These are phyloP conservation scores for Bombus vancouverensis DNA, from an alignment of 1,140 invertebrate species.

Conservation along the genomic window DNA sequence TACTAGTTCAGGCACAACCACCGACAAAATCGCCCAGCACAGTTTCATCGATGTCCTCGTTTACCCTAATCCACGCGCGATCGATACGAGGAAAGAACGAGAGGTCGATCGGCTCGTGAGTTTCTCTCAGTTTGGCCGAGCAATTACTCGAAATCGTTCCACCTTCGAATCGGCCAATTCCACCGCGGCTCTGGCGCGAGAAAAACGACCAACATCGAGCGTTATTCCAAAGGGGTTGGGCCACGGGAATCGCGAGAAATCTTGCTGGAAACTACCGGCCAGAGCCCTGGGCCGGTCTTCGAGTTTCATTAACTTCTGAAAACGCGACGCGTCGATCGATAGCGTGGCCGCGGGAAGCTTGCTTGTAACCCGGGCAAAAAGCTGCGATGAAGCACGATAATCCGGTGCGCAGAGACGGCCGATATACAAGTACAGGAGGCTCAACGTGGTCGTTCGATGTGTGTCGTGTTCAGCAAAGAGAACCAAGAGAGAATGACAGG, in stretches of 20 bases:
- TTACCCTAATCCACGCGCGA: constrained; percentile 7
- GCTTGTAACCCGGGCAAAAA: constrained; percentile 53
- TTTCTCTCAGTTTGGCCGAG: constrained; percentile 5
- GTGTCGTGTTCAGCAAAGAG: no score
- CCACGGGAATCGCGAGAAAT: constrained; percentile 1
- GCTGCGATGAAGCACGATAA: constrained; percentile 53
- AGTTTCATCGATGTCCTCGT: neutral
- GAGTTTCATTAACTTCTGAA: constrained; percentile 41
- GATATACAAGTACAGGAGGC: neutral
- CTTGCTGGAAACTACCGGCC: neutral
- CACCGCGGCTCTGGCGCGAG: neutral
- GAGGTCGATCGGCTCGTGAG: neutral
- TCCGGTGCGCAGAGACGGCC: constrained; percentile 13
- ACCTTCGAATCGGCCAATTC: neutral
- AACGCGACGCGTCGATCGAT: constrained; percentile 48
- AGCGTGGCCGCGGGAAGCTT: constrained; percentile 23
- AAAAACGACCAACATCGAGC: no score
- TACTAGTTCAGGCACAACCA: neutral
- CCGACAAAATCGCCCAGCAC: neutral
- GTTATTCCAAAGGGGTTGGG: no score
- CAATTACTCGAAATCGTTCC: constrained; percentile 24
- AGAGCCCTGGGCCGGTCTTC: neutral
- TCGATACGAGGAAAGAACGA: neutral
- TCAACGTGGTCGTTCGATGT: neutral
- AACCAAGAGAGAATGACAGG: no score